These are phyloP conservation scores for Sinocyclocheilus anophthalmus DNA, from an alignment of 2,113 vertebrate species.

Conservation along the genomic window DNA sequence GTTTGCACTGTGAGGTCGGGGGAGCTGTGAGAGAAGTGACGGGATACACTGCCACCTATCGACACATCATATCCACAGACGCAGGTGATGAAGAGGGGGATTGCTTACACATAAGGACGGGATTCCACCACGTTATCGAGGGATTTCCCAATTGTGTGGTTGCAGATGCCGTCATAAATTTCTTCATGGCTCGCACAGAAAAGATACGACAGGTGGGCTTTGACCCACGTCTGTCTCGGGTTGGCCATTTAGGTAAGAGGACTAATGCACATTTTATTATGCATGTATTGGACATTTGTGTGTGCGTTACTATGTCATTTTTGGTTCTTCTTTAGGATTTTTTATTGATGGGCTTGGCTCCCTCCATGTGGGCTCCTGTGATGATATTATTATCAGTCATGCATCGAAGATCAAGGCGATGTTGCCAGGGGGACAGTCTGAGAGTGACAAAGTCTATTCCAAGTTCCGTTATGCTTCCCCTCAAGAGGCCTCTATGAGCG, in stretches of 20 bases:
- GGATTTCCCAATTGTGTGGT: slow-evolving; percentile 88
- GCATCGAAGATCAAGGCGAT: slow-evolving; percentile 83
- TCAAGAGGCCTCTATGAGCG: slow-evolving; percentile 40
- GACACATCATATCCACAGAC: slow-evolving; percentile 82
- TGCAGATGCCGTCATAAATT: slow-evolving; percentile 88
- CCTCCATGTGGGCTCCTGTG: slow-evolving; percentile 88
- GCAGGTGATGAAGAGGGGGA: slow-evolving; percentile 81
- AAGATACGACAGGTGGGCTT: slow-evolving; percentile 86
- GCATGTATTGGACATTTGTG: neutral
- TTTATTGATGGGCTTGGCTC: slow-evolving; percentile 86
- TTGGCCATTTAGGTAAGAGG: slow-evolving; percentile 83
- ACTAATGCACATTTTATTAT: neutral
- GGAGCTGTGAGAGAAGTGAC: slow-evolving; percentile 88
- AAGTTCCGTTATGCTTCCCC: slow-evolving; percentile 76
- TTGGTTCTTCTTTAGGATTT: slow-evolving; percentile 78
- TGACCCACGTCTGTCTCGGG: slow-evolving; percentile 80
- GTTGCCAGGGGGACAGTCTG: slow-evolving; percentile 80
- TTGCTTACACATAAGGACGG: slow-evolving; percentile 79
- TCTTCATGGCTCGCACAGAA: slow-evolving; percentile 87
- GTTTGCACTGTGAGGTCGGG: slow-evolving; percentile 76
- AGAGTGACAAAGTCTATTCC: slow-evolving; percentile 75
- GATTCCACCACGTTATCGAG: slow-evolving; percentile 81
- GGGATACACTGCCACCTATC: slow-evolving; percentile 82
- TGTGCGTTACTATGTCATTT: slow-evolving; percentile 23
- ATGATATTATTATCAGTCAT: slow-evolving; percentile 83